Percentiles rank a stretch among this genome's conserved stretches.
Conservation (phyloP, 2,888 invertebrate species). For the Andrena praecox region DNA sequence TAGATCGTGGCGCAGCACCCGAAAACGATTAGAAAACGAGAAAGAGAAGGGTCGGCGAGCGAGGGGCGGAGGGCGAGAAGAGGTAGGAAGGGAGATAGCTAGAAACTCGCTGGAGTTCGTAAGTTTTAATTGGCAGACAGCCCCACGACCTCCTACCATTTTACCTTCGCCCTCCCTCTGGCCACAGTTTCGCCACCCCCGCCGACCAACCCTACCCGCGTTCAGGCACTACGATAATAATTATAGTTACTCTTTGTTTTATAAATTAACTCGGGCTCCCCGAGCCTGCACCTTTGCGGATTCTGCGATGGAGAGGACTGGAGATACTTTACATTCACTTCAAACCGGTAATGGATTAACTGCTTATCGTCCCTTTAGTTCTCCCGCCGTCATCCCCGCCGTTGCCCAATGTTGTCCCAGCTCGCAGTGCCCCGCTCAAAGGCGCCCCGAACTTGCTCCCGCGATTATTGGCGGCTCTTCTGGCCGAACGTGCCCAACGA, state of each 20-base stretch:
- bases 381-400: slow-evolving; percentile 21
- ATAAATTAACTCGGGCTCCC: slow-evolving; percentile 73
- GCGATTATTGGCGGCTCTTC: slow-evolving; percentile 1
- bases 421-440: slow-evolving; percentile 7
- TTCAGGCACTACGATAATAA: slow-evolving; percentile 67
- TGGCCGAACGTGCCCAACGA: background rate
- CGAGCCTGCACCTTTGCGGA: slow-evolving; percentile 46
- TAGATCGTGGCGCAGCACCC: slow-evolving; percentile 49
- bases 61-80: background rate
- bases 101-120: slow-evolving; percentile 67
- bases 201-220: slow-evolving; percentile 30
- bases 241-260: slow-evolving; percentile 78
- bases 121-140: slow-evolving; percentile 78
- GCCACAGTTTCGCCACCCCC: slow-evolving; percentile 36
- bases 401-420: slow-evolving; percentile 15
- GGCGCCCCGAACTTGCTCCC: background rate
- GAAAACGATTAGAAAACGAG: slow-evolving; percentile 64
- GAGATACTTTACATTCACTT: slow-evolving; percentile 73
- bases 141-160: slow-evolving; percentile 57
- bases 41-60: slow-evolving; percentile 17
- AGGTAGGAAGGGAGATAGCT: slow-evolving; percentile 40
- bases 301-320: slow-evolving; percentile 40
- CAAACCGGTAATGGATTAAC: slow-evolving; percentile 79
- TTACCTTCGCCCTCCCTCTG: slow-evolving; percentile 40
- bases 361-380: slow-evolving; percentile 73